phyloP scores from a whole-genome alignment of 1,140 invertebrate genomes.

The Galendromus occidentalis region DNA sequence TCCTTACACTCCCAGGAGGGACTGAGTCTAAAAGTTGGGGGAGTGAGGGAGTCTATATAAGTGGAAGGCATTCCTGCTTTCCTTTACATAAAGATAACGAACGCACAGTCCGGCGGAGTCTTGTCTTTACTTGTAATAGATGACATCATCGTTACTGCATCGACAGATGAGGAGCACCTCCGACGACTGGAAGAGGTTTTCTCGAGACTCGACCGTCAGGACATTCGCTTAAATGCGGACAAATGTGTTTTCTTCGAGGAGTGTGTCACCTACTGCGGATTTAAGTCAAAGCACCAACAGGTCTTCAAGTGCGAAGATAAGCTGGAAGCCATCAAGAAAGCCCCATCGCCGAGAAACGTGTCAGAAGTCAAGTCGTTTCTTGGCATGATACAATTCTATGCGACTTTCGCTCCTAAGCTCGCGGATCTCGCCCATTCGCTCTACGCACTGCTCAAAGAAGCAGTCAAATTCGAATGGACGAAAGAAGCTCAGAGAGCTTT shows the following conservation, averaged over 20 bases:
- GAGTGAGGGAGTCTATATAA: too few relatives aligned
- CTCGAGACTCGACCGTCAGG: not conserved
- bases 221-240: not conserved
- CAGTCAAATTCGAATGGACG: slow-evolving; percentile 4
- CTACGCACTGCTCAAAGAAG: slow-evolving; percentile 21
- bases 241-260: too few relatives aligned
- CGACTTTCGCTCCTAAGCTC: slow-evolving; percentile 28
- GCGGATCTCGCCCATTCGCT: slow-evolving; percentile 25
- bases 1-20: too few relatives aligned
- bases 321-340: slow-evolving; percentile 5
- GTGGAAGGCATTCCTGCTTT: too few relatives aligned
- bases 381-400: slow-evolving; percentile 26
- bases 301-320: not conserved
- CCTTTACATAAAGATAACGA: too few relatives aligned
- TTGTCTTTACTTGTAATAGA: too few relatives aligned
- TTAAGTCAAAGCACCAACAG: not conserved
- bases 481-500: not conserved
- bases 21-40: too few relatives aligned
- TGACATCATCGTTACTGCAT: not conserved
- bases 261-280: not conserved
- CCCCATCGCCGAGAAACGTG: not conserved
- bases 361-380: slow-evolving; percentile 13
- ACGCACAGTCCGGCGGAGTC: too few relatives aligned
- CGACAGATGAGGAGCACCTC: not conserved
- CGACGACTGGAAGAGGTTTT: not conserved